These are phyloP conservation scores for Erinaceus europaeus DNA, from an alignment of 2,113 vertebrate genomes.

Conservation along the genomic window DNA sequence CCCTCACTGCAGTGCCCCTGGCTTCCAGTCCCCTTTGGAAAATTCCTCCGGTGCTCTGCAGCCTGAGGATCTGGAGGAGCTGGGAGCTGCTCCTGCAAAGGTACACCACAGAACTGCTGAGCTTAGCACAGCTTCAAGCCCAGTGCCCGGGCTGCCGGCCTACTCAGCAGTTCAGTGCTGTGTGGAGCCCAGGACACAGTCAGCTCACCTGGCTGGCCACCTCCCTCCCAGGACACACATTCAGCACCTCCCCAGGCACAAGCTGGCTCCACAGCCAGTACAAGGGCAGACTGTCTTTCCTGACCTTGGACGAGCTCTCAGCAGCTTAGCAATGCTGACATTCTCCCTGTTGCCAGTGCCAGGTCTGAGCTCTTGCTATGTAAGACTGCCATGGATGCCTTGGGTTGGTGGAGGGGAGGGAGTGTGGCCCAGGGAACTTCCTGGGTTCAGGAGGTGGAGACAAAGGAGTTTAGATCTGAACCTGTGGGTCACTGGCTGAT, in stretches of 20 bases:
- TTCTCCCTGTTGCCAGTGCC: not conserved
- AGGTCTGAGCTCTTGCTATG: not conserved
- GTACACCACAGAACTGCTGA: conserved; percentile 6
- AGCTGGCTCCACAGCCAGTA: not conserved
- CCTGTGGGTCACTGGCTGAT: not conserved
- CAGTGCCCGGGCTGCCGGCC: not conserved
- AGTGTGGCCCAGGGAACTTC: not conserved
- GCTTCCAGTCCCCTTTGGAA: conserved; percentile 34
- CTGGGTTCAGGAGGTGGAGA: not conserved
- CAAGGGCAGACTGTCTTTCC: not conserved
- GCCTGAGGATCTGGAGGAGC: not conserved
- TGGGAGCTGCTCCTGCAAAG: not conserved
- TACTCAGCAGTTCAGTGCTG: conserved; percentile 50
- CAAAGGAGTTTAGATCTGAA: not conserved
- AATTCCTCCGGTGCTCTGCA: conserved; percentile 27
- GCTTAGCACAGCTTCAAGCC: not conserved
- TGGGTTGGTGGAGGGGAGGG: not conserved
- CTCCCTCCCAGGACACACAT: conserved; percentile 23
- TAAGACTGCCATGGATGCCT: not conserved
- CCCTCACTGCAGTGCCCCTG: not conserved
- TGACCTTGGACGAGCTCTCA: conserved; percentile 36
- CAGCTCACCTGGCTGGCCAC: not conserved
- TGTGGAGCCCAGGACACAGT: not conserved
- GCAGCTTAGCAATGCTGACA: not conserved
- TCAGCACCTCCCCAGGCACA: conserved; percentile 49